phyloP scores from a whole-genome alignment of 2,888 invertebrate genomes.

The Laspeyria flexula region DNA sequence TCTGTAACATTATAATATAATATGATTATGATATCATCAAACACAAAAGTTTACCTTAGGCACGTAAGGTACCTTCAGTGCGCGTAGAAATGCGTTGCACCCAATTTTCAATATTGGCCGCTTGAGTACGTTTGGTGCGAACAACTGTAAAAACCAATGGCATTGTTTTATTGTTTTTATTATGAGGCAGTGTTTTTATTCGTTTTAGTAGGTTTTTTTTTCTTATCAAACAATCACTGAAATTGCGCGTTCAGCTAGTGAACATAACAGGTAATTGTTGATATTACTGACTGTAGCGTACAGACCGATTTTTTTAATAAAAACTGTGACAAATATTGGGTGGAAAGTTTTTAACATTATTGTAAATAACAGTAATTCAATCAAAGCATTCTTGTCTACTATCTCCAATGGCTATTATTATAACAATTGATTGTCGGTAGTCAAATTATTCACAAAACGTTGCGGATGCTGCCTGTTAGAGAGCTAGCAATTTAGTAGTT shows the following conservation, averaged over 20 bases:
- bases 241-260: conserved; percentile 2
- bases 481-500: no score
- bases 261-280: not conserved
- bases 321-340: not conserved
- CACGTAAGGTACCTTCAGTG: not conserved
- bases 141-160: conserved; percentile 29
- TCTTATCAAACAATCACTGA: conserved; percentile 1
- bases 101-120: conserved; percentile 15
- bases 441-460: no score
- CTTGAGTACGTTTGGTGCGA: conserved; percentile 8
- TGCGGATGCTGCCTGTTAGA: no score
- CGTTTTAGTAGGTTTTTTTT: conserved; percentile 5
- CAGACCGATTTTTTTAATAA: not conserved
- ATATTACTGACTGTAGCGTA: not conserved
- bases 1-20: not conserved
- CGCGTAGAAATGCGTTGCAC: not conserved
- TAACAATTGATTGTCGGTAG: no score
- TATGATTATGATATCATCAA: conserved; percentile 2
- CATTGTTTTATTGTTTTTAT: conserved; percentile 27
- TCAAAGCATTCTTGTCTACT: no score
- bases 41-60: not conserved
- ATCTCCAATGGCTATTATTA: no score
- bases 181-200: conserved; percentile 3
- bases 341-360: not conserved
- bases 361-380: no score